Conservation (phyloP, 2,888 invertebrate species). For the Trisateles emortualis region DNA sequence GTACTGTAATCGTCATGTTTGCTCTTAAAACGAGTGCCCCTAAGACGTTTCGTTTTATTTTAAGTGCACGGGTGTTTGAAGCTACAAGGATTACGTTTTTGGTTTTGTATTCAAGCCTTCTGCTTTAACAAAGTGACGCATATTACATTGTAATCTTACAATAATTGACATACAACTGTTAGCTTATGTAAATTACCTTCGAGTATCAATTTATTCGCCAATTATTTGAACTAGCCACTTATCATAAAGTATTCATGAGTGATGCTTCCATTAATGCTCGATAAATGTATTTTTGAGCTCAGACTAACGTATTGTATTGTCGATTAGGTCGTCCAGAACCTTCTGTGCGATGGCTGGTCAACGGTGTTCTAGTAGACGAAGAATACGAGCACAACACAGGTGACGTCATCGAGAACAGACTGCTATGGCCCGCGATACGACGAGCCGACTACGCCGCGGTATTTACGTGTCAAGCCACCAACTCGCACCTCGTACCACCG, state of each 20-base stretch:
- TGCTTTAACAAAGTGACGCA: conserved; percentile 11
- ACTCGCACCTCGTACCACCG: conserved; percentile 93
- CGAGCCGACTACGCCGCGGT: conserved; percentile 94
- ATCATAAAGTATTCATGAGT: too few species aligned
- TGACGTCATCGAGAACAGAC: conserved; percentile 94
- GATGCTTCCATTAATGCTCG: too few species aligned
- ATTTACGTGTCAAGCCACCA: conserved; percentile 95
- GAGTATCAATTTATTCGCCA: too few species aligned
- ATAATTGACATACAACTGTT: not conserved
- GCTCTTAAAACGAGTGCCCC: conserved; percentile 37
- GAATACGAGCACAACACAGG: conserved; percentile 94
- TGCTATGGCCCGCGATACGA: conserved; percentile 91
- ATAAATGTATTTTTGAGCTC: not conserved
- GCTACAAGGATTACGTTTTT: conserved; percentile 26
- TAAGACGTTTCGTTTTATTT: conserved; percentile 42
- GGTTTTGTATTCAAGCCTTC: conserved; percentile 9
- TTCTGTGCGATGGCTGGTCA: conserved; percentile 93
- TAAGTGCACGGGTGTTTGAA: conserved; percentile 30
- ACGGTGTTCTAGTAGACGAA: conserved; percentile 93
- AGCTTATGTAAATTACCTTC: not conserved
- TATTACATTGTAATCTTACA: conserved; percentile 10
- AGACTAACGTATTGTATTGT: not conserved
- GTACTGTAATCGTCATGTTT: conserved; percentile 50
- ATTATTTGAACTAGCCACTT: too few species aligned
- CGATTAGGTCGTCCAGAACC: conserved; percentile 92